Conservation (phyloP, 2,797 vertebrate genomes). For the Epinephelus malabaricus region DNA sequence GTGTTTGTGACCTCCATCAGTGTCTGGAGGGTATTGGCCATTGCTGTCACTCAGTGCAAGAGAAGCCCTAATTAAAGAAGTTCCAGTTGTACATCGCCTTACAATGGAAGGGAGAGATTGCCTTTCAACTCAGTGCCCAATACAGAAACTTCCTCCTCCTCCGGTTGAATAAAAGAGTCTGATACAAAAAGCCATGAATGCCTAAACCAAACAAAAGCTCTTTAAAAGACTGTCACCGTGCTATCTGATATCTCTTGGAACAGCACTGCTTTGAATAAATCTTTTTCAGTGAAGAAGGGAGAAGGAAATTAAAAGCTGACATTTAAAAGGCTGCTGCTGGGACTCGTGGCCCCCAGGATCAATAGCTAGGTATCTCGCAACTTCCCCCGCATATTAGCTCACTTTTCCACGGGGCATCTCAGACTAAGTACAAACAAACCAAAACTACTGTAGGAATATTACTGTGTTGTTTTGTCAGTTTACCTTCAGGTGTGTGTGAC, state of each 20-base stretch:
- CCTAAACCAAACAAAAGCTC: slow-evolving; percentile 85
- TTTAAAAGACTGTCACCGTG: slow-evolving; percentile 84
- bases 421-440: slow-evolving; percentile 72
- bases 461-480: slow-evolving; percentile 68
- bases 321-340: slow-evolving; percentile 80
- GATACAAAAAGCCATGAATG: slow-evolving; percentile 85
- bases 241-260: slow-evolving; percentile 85
- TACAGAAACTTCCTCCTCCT: slow-evolving; percentile 80
- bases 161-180: slow-evolving; percentile 80
- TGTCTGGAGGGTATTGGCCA: slow-evolving; percentile 79
- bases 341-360: slow-evolving; percentile 77
- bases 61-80: slow-evolving; percentile 85
- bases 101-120: slow-evolving; percentile 84
- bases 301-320: slow-evolving; percentile 85
- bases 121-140: slow-evolving; percentile 79
- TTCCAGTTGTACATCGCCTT: slow-evolving; percentile 78
- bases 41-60: slow-evolving; percentile 79
- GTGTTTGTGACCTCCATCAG: slow-evolving; percentile 80
- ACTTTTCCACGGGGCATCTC: slow-evolving; percentile 69
- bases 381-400: slow-evolving; percentile 73
- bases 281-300: slow-evolving; percentile 75
- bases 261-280: slow-evolving; percentile 83
- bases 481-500: slow-evolving; percentile 40
- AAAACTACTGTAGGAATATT: slow-evolving; percentile 66
- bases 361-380: slow-evolving; percentile 77